Conservation (phyloP, 2,113 vertebrate genomes). For the Piaya cayana region DNA sequence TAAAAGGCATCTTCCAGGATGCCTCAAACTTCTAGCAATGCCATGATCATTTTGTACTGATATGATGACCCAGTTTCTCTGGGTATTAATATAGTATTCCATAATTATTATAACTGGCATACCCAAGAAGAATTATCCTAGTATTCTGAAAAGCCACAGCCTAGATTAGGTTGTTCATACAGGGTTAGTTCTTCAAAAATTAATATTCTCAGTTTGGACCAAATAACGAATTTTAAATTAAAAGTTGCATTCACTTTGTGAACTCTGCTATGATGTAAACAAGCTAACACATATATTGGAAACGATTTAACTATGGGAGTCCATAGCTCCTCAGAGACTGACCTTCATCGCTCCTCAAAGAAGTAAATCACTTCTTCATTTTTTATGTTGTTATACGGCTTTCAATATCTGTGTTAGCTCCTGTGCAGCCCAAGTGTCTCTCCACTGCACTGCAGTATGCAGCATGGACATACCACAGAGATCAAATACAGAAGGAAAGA, state of each 20-base stretch:
- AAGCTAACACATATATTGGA: neutral
- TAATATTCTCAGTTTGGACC: neutral
- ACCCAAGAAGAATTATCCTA: neutral
- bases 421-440: neutral
- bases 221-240: neutral
- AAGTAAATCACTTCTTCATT: neutral
- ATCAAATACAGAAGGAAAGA: neutral
- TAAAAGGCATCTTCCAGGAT: neutral
- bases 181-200: neutral
- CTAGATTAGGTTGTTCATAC: neutral
- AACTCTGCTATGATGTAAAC: neutral
- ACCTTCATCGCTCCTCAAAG: neutral
- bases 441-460: conserved; percentile 24
- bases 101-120: neutral
- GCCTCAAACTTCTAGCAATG: neutral
- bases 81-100: neutral
- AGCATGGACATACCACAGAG: neutral
- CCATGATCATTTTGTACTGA: neutral
- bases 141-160: neutral
- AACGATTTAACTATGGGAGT: neutral
- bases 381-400: neutral
- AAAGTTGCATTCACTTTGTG: neutral
- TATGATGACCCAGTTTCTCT: neutral
- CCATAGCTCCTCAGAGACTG: neutral
- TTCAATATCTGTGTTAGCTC: neutral